Evolutionary conservation across 2,888 invertebrate genomes (phyloP).

Genomic region (Muschampia plurimacula): DNA sequence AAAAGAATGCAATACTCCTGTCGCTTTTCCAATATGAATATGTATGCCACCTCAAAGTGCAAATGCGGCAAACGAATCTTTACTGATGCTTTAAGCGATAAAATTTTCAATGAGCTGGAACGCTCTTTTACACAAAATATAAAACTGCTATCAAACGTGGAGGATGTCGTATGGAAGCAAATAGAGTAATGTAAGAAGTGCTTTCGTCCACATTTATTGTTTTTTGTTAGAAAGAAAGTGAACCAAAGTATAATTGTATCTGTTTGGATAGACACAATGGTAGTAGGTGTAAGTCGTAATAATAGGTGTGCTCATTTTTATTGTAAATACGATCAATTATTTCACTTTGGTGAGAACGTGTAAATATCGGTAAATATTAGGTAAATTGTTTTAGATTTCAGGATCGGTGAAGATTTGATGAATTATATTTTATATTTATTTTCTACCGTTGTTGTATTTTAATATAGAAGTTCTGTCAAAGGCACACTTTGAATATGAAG

Average conservation of each 20-base stretch:
- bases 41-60: constrained; percentile 37
- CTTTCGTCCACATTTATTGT: not conserved
- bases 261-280: too few species aligned
- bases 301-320: too few species aligned
- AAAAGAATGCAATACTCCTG: constrained; percentile 39
- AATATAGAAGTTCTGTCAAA: too few species aligned
- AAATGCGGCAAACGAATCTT: constrained; percentile 39
- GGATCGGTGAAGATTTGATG: too few species aligned
- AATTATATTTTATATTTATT: too few species aligned
- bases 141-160: constrained; percentile 28
- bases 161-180: constrained; percentile 17
- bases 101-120: constrained; percentile 39
- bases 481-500: too few species aligned
- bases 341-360: too few species aligned
- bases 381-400: too few species aligned
- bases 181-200: constrained; percentile 12
- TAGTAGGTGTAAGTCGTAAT: too few species aligned
- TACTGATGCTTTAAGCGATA: constrained; percentile 39
- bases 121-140: constrained; percentile 37
- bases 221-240: not conserved
- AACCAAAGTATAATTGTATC: not conserved
- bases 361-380: too few species aligned
- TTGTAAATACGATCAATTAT: too few species aligned
- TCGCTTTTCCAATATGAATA: constrained; percentile 39
- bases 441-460: too few species aligned